These are phyloP conservation scores for Ridgeia piscesae DNA, from an alignment of 1,140 invertebrate genomes.

Conservation along the genomic window DNA sequence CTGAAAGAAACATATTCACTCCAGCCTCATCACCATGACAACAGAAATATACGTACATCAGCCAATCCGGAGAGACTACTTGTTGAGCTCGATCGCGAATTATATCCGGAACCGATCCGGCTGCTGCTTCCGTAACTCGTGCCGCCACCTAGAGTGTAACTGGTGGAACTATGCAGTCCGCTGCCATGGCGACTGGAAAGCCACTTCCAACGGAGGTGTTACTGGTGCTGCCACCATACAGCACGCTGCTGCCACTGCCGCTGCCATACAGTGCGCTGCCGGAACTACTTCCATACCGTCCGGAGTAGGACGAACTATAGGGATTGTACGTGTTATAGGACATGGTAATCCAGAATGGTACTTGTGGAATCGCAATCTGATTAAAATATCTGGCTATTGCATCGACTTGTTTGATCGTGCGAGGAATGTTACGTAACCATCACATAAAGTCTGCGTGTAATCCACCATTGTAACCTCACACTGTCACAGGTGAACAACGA, in stretches of 20 bases:
- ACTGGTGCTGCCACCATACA: neutral
- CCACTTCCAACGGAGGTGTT: neutral
- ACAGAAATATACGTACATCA: neutral
- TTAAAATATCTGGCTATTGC: neutral
- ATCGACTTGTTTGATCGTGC: neutral
- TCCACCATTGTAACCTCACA: neutral
- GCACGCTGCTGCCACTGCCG: neutral
- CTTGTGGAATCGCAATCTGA: neutral
- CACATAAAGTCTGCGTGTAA: neutral
- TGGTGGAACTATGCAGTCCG: neutral
- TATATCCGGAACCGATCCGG: neutral
- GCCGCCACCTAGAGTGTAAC: neutral
- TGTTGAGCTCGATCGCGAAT: neutral
- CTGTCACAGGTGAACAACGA: neutral
- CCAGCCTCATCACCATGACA: neutral
- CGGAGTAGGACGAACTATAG: neutral
- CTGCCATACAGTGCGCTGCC: neutral
- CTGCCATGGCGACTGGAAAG: neutral
- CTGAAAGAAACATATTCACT: too few species aligned
- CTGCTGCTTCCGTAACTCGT: neutral
- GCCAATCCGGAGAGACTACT: constrained; percentile 7
- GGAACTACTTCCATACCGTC: neutral
- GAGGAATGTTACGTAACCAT: neutral
- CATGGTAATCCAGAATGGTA: neutral
- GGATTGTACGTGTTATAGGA: neutral